phyloP scores from a whole-genome alignment of 1,140 invertebrate species.

The Aphaenogaster floridana region DNA sequence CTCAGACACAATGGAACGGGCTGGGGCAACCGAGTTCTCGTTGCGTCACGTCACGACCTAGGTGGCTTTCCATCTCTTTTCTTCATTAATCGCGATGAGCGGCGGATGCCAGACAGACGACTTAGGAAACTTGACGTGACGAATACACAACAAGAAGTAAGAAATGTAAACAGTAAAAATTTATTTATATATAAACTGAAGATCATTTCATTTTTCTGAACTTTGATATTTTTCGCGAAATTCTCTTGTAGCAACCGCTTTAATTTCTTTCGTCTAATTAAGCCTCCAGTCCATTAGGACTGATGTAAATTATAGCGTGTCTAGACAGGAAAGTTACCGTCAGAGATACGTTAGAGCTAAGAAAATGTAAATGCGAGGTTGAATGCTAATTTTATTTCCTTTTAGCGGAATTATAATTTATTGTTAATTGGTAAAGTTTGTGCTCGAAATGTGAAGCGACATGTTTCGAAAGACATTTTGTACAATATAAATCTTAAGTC shows the following conservation, averaged over 20 bases:
- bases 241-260: background rate
- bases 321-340: background rate
- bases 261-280: slow-evolving; percentile 9
- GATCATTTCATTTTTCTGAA: background rate
- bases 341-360: background rate
- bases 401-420: background rate
- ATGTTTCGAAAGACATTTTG: background rate
- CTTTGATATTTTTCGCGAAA: background rate
- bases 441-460: background rate
- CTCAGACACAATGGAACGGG: slow-evolving; percentile 52
- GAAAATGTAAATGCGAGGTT: background rate
- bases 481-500: background rate
- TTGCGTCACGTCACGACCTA: slow-evolving; percentile 47
- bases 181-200: background rate
- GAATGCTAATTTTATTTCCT: background rate
- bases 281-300: background rate
- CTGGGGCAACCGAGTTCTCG: slow-evolving; percentile 47
- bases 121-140: slow-evolving; percentile 49
- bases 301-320: slow-evolving; percentile 34
- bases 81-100: slow-evolving; percentile 53
- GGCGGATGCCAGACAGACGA: slow-evolving; percentile 35
- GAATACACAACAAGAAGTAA: slow-evolving; percentile 12
- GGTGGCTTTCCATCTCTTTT: slow-evolving; percentile 57
- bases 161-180: background rate
- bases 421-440: background rate